These are phyloP conservation scores for Esox masquinongy DNA, from an alignment of 2,797 vertebrate species.

Conservation along the genomic window DNA sequence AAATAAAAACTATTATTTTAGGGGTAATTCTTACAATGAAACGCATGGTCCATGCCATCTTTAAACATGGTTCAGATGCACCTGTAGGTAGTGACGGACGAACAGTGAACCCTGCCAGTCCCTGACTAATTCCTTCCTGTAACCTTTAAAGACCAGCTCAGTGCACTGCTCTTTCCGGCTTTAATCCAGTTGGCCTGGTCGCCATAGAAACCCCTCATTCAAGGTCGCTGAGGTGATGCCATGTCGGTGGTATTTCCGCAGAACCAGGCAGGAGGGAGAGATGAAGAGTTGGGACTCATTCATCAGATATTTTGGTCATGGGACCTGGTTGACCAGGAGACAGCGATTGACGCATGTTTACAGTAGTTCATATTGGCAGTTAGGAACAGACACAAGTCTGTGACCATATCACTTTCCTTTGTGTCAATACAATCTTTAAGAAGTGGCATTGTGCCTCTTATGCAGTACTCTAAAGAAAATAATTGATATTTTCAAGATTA, in stretches of 20 bases:
- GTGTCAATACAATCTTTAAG: neutral
- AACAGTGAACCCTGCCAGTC: neutral
- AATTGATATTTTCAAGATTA: neutral
- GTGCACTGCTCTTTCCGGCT: no score
- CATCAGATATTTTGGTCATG: neutral
- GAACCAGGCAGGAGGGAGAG: neutral
- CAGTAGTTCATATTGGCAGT: neutral
- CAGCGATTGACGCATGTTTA: neutral
- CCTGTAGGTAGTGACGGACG: neutral
- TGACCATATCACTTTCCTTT: neutral
- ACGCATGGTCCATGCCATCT: neutral
- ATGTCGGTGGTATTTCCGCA: neutral
- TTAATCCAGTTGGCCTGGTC: constrained; percentile 21
- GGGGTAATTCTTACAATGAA: no score
- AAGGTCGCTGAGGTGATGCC: constrained; percentile 28
- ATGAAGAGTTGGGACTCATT: neutral
- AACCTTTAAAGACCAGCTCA: neutral
- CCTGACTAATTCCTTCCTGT: neutral
- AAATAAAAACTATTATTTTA: neutral
- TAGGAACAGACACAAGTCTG: neutral
- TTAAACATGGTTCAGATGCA: neutral
- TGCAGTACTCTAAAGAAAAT: neutral
- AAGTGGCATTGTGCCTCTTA: neutral
- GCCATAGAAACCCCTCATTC: constrained; percentile 35
- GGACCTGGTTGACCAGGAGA: neutral